A percentile compares a stretch with the other conserved stretches of the same genome.
Conservation (phyloP, 1,140 invertebrate genomes). For the Anastrepha ludens region DNA sequence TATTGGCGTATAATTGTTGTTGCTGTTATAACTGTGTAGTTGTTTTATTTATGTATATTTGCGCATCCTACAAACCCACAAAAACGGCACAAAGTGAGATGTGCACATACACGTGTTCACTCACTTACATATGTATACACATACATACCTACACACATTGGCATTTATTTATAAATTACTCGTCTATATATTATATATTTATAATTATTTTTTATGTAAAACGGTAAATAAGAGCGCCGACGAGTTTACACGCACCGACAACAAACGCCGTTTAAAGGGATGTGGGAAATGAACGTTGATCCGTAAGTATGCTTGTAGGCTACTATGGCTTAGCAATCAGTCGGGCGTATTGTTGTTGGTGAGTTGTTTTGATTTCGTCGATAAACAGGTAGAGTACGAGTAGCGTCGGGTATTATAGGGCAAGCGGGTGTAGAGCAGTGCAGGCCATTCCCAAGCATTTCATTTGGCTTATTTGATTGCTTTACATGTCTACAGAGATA, state of each 20-base stretch:
- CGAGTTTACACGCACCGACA: background rate
- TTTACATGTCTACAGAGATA: background rate
- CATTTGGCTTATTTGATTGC: background rate
- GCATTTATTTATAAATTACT: background rate
- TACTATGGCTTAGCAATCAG: background rate
- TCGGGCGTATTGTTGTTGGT: background rate
- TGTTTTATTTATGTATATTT: constrained; percentile 28
- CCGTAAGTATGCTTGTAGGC: background rate
- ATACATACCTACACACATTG: background rate
- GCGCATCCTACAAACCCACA: constrained; percentile 41
- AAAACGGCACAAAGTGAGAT: constrained; percentile 14
- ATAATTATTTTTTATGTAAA: constrained; percentile 25
- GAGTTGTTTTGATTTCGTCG: background rate
- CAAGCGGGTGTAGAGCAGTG: background rate
- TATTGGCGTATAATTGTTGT: constrained; percentile 38
- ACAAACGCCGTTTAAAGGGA: no score
- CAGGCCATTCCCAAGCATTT: background rate
- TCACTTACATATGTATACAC: no score
- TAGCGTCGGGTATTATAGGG: constrained; percentile 18
- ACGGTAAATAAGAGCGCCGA: constrained; percentile 26
- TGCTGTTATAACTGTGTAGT: constrained; percentile 3
- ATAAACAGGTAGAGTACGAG: background rate
- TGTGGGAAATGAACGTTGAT: background rate
- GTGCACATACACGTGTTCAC: background rate
- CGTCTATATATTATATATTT: background rate